Conservation (phyloP, 2,113 vertebrate genomes). For the Callipepla squamata region DNA sequence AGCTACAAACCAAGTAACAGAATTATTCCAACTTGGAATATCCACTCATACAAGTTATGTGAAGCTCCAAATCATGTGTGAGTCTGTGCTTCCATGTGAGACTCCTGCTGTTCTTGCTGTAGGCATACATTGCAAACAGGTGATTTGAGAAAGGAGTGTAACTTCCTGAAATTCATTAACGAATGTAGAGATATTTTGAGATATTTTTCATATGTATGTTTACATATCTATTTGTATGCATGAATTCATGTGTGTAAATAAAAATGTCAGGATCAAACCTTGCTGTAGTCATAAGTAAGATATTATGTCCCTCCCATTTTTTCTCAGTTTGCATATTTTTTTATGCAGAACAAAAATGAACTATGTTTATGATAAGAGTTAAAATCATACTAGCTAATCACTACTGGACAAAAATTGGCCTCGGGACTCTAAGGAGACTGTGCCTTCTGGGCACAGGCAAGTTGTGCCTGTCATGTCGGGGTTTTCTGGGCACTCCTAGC, state of each 20-base stretch:
- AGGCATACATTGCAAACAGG: neutral
- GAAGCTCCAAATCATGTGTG: neutral
- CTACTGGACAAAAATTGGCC: neutral
- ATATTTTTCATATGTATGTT: neutral
- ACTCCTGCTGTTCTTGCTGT: neutral
- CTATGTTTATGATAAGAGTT: neutral
- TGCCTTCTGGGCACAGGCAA: neutral
- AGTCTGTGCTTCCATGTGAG: neutral
- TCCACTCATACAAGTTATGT: neutral
- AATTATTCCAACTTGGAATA: neutral
- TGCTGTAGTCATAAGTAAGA: neutral
- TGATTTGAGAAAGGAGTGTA: neutral
- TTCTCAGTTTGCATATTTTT: neutral
- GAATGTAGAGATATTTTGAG: neutral
- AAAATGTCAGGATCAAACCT: neutral
- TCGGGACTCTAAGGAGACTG: neutral
- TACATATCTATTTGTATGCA: rapidly evolving
- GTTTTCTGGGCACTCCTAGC: neutral
- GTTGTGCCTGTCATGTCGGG: neutral
- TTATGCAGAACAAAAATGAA: neutral
- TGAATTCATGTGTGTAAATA: neutral
- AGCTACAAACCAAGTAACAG: neutral
- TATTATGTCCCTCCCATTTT: neutral
- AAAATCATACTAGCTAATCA: neutral
- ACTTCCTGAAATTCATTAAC: neutral